Percentiles rank a stretch among this genome's conserved stretches.
Conservation (phyloP, 2,113 vertebrate genomes). For the Lycocorax pyrrhopterus region DNA sequence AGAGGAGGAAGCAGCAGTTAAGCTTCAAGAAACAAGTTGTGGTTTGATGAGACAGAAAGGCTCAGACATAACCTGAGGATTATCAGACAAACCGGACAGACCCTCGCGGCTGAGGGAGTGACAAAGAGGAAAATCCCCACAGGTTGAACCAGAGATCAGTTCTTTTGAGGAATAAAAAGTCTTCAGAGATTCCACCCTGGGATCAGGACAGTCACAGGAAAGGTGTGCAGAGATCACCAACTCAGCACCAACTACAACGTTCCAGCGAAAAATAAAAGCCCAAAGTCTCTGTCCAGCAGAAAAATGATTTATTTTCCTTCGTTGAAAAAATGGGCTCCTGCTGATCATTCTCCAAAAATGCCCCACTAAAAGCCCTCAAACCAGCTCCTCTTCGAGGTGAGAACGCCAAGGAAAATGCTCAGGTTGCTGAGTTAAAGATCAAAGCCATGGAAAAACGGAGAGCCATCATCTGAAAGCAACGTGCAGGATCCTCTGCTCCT, state of each 20-base stretch:
- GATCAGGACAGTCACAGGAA: neutral
- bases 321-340: neutral
- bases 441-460: neutral
- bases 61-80: neutral
- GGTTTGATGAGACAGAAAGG: neutral
- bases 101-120: neutral
- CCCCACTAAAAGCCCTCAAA: neutral
- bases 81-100: neutral
- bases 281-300: neutral
- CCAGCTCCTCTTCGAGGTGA: neutral
- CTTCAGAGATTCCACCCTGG: neutral
- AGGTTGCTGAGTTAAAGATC: neutral
- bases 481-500: neutral
- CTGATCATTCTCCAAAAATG: neutral
- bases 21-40: neutral
- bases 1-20: neutral
- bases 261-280: neutral
- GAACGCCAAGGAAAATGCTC: neutral
- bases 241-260: neutral
- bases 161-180: neutral
- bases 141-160: neutral
- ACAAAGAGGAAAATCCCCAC: neutral
- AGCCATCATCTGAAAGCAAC: neutral
- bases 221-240: neutral
- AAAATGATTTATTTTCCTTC: neutral